Base-by-base conservation (phyloP, 2,888 invertebrate genomes). In the Agriopis leucophaearia region DNA sequence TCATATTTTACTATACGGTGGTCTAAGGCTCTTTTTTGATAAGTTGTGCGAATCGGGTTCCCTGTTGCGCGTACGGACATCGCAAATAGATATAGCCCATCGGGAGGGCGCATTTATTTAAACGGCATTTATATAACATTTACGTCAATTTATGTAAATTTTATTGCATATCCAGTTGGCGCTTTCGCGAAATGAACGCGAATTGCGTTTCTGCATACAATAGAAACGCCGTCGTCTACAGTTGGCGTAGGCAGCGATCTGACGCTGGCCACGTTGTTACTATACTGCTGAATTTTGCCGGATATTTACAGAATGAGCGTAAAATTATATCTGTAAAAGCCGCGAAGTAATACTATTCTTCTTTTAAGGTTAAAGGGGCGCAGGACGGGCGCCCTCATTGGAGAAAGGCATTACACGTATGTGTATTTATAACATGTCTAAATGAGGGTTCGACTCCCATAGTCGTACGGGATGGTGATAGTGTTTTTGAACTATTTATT, bases 151-250 rank as follows among this genome's bases (percentile, higher is more conserved):
- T 64, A 69, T 64, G 60, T 44, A 60, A 64, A 69, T 69, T 56
- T 77, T 71, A 73, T 70, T 71, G 71, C 58, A 71, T 71, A 81
- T 76, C 76, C 75, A 78, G 68, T 71, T 62, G 58, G 70, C 66
- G 76, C 78, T 80, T 79, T 77, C 77, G 74, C 76, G 70, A 79
- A 79, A 81, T 79, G 76, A 67, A 63, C 61, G 57, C 58, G 66
- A 47, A 72, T 73, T 74, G 72, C 72, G 57, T 65, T 79, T 77
- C 71, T 76, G 81, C 79, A 79, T 76, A 81, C 82, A 82, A 82
- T 80, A 71, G 75, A 58, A 72, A 54, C 48, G 50, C 57, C 70
- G 65, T 64, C 72, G 60, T 40, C 40, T 56, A 35, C 40, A 13
- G 54, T 54, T 69, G 66, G 68, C 59, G 81, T 81, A 72, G 81